Conservation (phyloP, 2,888 invertebrate genomes). For the Halocaridina rubra region DNA sequence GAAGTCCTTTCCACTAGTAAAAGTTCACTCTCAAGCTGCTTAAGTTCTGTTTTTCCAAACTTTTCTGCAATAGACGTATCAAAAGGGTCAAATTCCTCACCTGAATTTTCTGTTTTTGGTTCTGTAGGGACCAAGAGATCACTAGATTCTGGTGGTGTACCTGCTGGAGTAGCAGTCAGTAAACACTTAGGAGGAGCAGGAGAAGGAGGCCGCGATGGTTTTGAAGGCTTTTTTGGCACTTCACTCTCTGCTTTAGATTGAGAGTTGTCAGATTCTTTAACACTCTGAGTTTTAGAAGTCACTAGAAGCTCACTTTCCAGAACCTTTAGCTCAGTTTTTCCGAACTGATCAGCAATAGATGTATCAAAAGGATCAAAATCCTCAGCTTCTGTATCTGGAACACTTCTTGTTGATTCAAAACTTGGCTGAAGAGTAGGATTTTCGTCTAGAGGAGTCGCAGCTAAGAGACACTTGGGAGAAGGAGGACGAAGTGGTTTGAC, state of each 20-base stretch:
- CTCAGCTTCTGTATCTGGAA: constrained; percentile 36
- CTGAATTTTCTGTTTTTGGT: constrained; percentile 22
- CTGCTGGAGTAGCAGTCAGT: constrained; percentile 49
- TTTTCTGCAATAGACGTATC: constrained; percentile 76
- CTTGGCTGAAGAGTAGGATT: constrained; percentile 30
- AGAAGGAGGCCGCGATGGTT: constrained; percentile 31
- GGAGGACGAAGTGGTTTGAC: constrained; percentile 56
- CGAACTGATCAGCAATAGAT: constrained; percentile 69
- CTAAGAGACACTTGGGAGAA: constrained; percentile 75
- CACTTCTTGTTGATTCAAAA: not conserved
- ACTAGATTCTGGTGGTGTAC: constrained; percentile 20
- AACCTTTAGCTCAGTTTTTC: constrained; percentile 82
- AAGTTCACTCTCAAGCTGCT: constrained; percentile 74
- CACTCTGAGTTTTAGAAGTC: not conserved
- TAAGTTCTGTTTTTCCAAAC: constrained; percentile 71
- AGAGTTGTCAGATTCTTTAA: constrained; percentile 5
- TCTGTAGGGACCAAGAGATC: constrained; percentile 30
- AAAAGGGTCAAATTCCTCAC: constrained; percentile 74
- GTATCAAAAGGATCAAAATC: constrained; percentile 64
- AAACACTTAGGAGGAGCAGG: constrained; percentile 42
- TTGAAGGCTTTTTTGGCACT: constrained; percentile 25
- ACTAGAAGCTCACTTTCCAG: constrained; percentile 80
- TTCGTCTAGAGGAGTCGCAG: constrained; percentile 68
- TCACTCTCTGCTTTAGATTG: constrained; percentile 18
- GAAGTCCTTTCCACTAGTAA: constrained; percentile 67